These are phyloP conservation scores for Octodonta nipae DNA, from an alignment of 2,888 invertebrate species.

Conservation along the genomic window DNA sequence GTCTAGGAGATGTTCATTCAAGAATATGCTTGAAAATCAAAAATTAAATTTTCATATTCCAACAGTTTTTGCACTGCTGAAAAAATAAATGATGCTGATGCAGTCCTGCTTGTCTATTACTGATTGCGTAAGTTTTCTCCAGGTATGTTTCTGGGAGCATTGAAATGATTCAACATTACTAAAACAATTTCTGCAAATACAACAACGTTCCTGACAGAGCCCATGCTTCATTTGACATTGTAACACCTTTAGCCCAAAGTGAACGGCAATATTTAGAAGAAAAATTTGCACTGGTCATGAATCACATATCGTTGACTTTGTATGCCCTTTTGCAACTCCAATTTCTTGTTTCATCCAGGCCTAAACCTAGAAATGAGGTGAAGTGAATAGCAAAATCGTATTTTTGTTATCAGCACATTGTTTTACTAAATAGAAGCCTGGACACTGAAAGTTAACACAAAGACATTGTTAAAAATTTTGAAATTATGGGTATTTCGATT, in stretches of 20 bases:
- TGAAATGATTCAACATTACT: slow-evolving; percentile 48
- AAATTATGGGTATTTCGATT: too few relatives aligned
- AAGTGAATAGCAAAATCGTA: too few relatives aligned
- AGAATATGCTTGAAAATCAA: slow-evolving; percentile 62
- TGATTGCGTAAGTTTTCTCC: slow-evolving; percentile 53
- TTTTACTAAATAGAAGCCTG: too few relatives aligned
- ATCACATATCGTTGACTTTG: slow-evolving; percentile 45
- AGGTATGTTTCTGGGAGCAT: slow-evolving; percentile 51
- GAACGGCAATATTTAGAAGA: slow-evolving; percentile 37
- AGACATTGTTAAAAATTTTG: too few relatives aligned
- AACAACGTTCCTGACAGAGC: slow-evolving; percentile 55
- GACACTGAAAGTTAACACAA: too few relatives aligned
- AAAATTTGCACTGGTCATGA: slow-evolving; percentile 37
- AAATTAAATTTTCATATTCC: slow-evolving; percentile 53
- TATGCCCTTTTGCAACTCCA: slow-evolving; percentile 52
- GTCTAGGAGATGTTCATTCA: slow-evolving; percentile 66
- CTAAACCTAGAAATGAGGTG: too few relatives aligned
- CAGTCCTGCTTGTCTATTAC: slow-evolving; percentile 51
- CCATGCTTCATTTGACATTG: slow-evolving; percentile 55
- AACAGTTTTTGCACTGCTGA: slow-evolving; percentile 53
- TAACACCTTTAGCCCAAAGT: slow-evolving; percentile 55
- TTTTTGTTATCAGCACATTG: too few relatives aligned
- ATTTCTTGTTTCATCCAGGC: too few relatives aligned
- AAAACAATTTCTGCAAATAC: slow-evolving; percentile 52
- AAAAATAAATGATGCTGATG: slow-evolving; percentile 43